Evolutionary conservation across 2,888 invertebrate species (phyloP).

Genomic region (Rapana venosa): DNA sequence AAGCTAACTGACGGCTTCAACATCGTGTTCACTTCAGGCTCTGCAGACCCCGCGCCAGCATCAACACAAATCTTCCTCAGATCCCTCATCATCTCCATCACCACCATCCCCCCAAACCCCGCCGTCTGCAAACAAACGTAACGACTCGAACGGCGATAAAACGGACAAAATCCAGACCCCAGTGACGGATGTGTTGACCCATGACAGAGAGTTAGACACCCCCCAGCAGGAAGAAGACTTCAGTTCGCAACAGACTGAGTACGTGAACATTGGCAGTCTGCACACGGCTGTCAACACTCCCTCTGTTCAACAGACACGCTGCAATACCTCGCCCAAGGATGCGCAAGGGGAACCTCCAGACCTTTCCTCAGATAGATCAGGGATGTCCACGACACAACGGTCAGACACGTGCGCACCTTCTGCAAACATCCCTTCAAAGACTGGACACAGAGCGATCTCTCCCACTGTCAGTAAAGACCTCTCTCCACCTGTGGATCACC

Average conservation of each 20-base stretch:
- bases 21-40: slow-evolving; percentile 12
- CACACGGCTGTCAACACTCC: no score
- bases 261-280: not conserved
- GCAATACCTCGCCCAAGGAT: no score
- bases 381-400: no score
- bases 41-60: not conserved
- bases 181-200: not conserved
- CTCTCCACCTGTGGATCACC: not conserved
- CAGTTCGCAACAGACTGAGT: not conserved
- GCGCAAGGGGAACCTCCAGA: no score
- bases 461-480: not conserved
- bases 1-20: slow-evolving; percentile 31
- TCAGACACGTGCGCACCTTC: no score
- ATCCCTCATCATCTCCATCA: not conserved
- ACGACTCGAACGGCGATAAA: not conserved
- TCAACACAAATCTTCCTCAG: not conserved
- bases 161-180: not conserved
- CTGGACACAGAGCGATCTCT: not conserved
- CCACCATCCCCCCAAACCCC: not conserved
- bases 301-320: no score
- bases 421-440: no score
- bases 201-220: no score
- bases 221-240: no score
- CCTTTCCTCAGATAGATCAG: no score
- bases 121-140: not conserved